A percentile compares a stretch with the other conserved stretches of the same genome.
Evolutionary conservation across 53 echinoderm and acorn worm genomes (phyloP).

Genomic region (Actinopyga echinites): DNA sequence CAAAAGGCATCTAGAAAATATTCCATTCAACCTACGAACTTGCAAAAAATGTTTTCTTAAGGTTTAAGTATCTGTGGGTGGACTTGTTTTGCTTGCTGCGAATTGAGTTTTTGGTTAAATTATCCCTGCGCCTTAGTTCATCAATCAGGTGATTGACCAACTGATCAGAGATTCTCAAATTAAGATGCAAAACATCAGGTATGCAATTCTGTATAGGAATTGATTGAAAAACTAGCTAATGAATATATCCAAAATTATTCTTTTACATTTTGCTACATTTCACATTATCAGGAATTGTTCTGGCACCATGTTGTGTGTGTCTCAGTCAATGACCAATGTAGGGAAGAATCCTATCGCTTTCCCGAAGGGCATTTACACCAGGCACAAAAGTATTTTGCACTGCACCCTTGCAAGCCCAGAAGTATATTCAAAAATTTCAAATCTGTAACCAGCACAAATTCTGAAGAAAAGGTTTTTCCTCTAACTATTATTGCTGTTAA

Average conservation of each 20-base stretch:
- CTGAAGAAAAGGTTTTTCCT: background rate
- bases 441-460: background rate
- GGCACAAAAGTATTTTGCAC: conserved; percentile 20
- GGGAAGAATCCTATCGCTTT: background rate
- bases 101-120: background rate
- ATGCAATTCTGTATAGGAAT: background rate
- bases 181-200: background rate
- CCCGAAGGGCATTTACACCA: conserved; percentile 16
- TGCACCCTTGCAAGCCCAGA: background rate
- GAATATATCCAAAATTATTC: background rate
- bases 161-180: conserved; percentile 3
- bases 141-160: conserved; percentile 28
- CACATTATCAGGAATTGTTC: background rate
- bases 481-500: background rate
- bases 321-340: background rate
- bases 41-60: too few species aligned
- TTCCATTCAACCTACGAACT: too few species aligned
- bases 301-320: conserved; percentile 30
- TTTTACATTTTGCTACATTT: background rate
- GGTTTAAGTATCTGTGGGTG: too few species aligned
- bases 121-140: background rate
- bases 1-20: too few species aligned
- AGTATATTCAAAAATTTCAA: conserved; percentile 6
- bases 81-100: too few species aligned
- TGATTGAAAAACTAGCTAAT: background rate